Base-by-base conservation (phyloP, 2,888 invertebrate species). In the Himalopsyche tibetana region DNA sequence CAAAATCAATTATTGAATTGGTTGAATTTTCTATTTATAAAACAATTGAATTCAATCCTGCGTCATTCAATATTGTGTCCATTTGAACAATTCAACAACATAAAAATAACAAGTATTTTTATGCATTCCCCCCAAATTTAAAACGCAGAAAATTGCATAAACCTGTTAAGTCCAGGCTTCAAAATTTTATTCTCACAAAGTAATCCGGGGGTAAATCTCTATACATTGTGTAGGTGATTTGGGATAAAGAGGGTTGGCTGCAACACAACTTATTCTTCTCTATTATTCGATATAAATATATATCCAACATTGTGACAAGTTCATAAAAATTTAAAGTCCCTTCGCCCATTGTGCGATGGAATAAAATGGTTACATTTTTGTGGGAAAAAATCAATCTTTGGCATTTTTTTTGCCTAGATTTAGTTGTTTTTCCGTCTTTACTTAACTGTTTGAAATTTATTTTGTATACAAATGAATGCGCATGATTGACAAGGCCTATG, bases 81-180 rank as follows among this genome's bases (percentile, higher is more conserved):
- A 28, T 63, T 63, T 19, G 9, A 11, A 28, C 19, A 28, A 5
- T 63, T 8, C 19, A 19, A 38, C 6, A 12, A 12, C 38, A 80
- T 40, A 80, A 80, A 36, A 38, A 36, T 28, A 19, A 80, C 28
- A n/a, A 38, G 40, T 40, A 80, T 80, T 80, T 80, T 42, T 42
- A 55, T 82, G n/a, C 82, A 55, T 74, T 81, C 80, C 56, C 81
- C 87, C 4, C 80, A 84, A 87, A 85, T 85, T 88, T 85, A 86
- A 87, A 86, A 84, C 83, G 84, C 79, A 86, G 84, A 86, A 87
- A 88, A 88, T 88, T 88, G 88, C 87, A 69, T 88, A 88, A 88
- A 88, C 88, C 88, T 88, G 88, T 87, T 87, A 88, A 88, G 85
- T 87, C 88, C 82, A 74, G 82, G 82, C 55, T 55, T 84, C 83